These are phyloP conservation scores for Yponomeuta plumbellus DNA, from an alignment of 2,888 invertebrate species.

Conservation along the genomic window DNA sequence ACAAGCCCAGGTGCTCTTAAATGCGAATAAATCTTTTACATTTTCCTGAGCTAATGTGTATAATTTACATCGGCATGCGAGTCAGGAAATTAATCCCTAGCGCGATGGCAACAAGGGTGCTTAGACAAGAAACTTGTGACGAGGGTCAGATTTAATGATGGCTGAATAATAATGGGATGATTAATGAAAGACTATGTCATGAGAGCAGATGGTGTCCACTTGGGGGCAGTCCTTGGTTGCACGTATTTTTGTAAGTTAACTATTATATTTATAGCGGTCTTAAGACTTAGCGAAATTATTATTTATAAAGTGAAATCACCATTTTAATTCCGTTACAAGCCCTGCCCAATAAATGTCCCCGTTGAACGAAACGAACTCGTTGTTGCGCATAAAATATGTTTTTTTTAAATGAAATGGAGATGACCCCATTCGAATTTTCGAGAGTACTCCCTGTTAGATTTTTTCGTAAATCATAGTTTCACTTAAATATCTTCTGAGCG, in stretches of 20 bases:
- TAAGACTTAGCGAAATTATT: no score
- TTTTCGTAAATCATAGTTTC: no score
- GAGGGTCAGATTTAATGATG: conserved; percentile 51
- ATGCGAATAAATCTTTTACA: conserved; percentile 34
- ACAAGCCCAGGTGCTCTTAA: conserved; percentile 29
- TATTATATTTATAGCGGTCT: no score
- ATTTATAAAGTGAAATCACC: no score
- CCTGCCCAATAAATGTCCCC: no score
- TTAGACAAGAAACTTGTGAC: conserved; percentile 50
- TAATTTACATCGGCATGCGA: conserved; percentile 39
- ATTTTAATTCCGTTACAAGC: no score
- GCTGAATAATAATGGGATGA: conserved; percentile 27
- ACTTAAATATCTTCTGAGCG: no score
- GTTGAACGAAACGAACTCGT: no score
- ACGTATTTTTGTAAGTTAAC: not conserved
- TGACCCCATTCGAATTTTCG: no score
- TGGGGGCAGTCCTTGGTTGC: not conserved
- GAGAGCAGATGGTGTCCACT: not conserved
- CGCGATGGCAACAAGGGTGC: conserved; percentile 33
- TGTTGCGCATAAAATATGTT: no score
- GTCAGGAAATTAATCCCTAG: conserved; percentile 42
- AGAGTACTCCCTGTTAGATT: no score
- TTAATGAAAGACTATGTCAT: not conserved
- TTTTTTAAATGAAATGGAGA: no score
- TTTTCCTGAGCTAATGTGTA: conserved; percentile 29